These are phyloP conservation scores for Rutpela maculata DNA, from an alignment of 2,888 invertebrate genomes.

Conservation along the genomic window DNA sequence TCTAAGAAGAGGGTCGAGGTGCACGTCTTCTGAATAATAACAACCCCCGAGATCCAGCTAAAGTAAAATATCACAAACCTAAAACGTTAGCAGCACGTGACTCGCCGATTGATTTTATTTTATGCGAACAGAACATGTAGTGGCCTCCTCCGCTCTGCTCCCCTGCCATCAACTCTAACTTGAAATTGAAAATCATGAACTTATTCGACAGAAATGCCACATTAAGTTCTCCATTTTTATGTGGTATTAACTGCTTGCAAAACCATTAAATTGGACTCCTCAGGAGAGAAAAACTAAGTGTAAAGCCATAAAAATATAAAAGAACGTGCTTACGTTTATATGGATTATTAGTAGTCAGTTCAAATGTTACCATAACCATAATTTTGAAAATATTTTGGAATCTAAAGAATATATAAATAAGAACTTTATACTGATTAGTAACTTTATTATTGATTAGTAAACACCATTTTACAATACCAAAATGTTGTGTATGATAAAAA, in stretches of 20 bases:
- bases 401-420: too few relatives aligned
- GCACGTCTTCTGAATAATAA: constrained; percentile 72
- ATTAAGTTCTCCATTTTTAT: constrained; percentile 35
- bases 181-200: constrained; percentile 69
- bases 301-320: neutral
- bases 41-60: constrained; percentile 62
- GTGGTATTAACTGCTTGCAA: constrained; percentile 9
- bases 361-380: too few relatives aligned
- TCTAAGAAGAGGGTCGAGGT: constrained; percentile 57
- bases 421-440: too few relatives aligned
- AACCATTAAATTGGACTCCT: constrained; percentile 6
- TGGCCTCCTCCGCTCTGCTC: constrained; percentile 45
- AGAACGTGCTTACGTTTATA: too few relatives aligned
- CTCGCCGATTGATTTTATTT: constrained; percentile 74
- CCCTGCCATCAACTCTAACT: constrained; percentile 41
- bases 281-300: neutral
- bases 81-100: constrained; percentile 74
- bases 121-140: constrained; percentile 70
- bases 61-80: constrained; percentile 75
- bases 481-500: too few relatives aligned
- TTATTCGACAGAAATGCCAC: constrained; percentile 42
- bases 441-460: too few relatives aligned
- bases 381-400: too few relatives aligned
- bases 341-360: too few relatives aligned
- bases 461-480: too few relatives aligned